Evolutionary conservation across 2,113 vertebrate genomes (phyloP).

Genomic region (Rhinolophus ferrumequinum): DNA sequence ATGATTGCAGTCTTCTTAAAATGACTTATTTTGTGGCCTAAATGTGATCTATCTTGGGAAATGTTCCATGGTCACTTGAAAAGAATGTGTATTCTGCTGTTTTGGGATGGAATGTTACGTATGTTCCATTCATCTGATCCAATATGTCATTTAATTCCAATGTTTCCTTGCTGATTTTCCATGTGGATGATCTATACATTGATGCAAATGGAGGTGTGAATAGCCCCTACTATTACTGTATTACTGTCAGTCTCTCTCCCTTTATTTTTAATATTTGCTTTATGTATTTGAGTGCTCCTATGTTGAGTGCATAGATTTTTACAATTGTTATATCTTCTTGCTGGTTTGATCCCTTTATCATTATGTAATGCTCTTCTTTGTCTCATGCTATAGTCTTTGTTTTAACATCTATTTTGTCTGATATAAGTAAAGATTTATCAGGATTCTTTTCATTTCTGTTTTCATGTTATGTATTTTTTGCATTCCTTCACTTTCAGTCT

Average conservation of each 20-base stretch:
- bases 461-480: not conserved
- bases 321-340: not conserved
- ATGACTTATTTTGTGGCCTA: not conserved
- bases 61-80: not conserved
- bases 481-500: too few relatives aligned
- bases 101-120: not conserved
- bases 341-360: not conserved
- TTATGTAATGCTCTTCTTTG: not conserved
- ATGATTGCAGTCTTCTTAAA: not conserved
- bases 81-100: not conserved
- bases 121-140: not conserved
- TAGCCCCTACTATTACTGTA: not conserved
- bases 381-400: not conserved
- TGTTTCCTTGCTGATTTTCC: not conserved
- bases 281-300: not conserved
- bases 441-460: not conserved
- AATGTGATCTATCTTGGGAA: not conserved
- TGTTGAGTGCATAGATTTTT: not conserved
- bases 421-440: not conserved
- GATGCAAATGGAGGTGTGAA: too few relatives aligned
- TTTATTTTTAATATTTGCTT: not conserved
- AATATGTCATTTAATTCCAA: not conserved
- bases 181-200: not conserved
- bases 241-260: not conserved
- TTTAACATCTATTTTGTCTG: not conserved